Evolutionary conservation across 2,888 invertebrate genomes (phyloP).

Genomic region (Zaprionus obscuricornis): DNA sequence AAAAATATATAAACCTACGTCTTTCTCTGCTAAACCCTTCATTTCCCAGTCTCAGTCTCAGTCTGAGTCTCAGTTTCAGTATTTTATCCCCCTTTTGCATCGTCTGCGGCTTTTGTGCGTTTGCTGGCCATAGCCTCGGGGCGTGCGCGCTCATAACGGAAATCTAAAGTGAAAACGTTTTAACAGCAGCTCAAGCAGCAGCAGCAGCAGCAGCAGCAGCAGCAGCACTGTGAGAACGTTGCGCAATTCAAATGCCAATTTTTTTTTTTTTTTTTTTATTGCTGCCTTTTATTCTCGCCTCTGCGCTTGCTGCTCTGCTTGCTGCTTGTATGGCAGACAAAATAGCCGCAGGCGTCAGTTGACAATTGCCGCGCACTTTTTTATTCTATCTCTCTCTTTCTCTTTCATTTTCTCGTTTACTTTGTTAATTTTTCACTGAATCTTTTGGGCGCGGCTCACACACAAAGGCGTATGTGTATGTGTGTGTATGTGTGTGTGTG

Average conservation of each 20-base stretch:
- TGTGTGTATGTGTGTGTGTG: constrained; percentile 25
- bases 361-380: constrained; percentile 60
- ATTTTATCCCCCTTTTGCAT: constrained; percentile 2
- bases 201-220: constrained; percentile 15
- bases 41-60: neutral
- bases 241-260: constrained; percentile 69
- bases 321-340: constrained; percentile 14
- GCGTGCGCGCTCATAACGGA: constrained; percentile 58
- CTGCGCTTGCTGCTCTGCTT: neutral
- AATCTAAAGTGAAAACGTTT: constrained; percentile 79
- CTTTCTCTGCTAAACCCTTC: neutral
- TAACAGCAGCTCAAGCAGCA: constrained; percentile 58
- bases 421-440: constrained; percentile 24
- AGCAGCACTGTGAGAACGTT: constrained; percentile 7
- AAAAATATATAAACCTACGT: neutral
- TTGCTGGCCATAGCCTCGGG: too few species aligned
- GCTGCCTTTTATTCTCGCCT: neutral
- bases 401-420: neutral
- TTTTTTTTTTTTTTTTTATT: constrained; percentile 25
- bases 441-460: constrained; percentile 11
- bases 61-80: too few species aligned
- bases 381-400: neutral
- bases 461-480: constrained; percentile 5
- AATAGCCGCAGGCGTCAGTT: constrained; percentile 72
- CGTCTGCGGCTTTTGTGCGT: constrained; percentile 12